phyloP scores from a whole-genome alignment of 2,113 vertebrate species.

The Equus przewalskii region DNA sequence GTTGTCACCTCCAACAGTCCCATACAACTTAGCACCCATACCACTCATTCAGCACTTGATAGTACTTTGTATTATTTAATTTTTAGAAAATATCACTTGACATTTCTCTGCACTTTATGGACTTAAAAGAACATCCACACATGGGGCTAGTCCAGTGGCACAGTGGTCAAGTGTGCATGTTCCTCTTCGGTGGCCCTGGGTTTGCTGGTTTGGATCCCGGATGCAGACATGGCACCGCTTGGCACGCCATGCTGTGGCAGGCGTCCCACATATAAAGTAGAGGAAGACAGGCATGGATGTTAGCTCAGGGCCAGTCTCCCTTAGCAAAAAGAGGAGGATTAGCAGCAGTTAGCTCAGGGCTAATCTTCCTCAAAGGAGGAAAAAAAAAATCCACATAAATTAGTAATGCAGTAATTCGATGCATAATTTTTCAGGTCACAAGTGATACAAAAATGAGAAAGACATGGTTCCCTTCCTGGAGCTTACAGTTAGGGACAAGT shows the following conservation, averaged over 20 bases:
- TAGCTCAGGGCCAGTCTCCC: too few species aligned
- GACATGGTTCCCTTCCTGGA: neutral
- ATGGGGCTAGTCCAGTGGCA: too few species aligned
- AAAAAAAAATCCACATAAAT: conserved; percentile 9
- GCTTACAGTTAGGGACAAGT: neutral
- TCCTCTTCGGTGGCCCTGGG: too few species aligned
- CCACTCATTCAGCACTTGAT: neutral
- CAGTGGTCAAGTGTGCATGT: too few species aligned
- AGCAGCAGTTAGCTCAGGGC: too few species aligned
- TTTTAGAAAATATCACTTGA: conserved; percentile 29
- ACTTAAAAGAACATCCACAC: neutral
- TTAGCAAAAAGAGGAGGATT: too few species aligned
- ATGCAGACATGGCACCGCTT: too few species aligned
- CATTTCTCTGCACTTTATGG: conserved; percentile 4
- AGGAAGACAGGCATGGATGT: too few species aligned
- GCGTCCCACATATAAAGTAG: too few species aligned
- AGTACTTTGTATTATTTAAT: neutral
- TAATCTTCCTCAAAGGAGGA: too few species aligned
- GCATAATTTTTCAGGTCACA: neutral
- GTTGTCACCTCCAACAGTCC: neutral
- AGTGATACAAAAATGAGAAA: neutral
- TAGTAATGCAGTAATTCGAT: neutral
- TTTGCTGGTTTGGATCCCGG: too few species aligned
- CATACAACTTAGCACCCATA: neutral
- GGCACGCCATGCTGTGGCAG: too few species aligned